A percentile compares a stretch with the other conserved stretches of the same genome.
Evolutionary conservation across 2,888 invertebrate genomes (phyloP).

Genomic region (Nipponacmea schrenckii): DNA sequence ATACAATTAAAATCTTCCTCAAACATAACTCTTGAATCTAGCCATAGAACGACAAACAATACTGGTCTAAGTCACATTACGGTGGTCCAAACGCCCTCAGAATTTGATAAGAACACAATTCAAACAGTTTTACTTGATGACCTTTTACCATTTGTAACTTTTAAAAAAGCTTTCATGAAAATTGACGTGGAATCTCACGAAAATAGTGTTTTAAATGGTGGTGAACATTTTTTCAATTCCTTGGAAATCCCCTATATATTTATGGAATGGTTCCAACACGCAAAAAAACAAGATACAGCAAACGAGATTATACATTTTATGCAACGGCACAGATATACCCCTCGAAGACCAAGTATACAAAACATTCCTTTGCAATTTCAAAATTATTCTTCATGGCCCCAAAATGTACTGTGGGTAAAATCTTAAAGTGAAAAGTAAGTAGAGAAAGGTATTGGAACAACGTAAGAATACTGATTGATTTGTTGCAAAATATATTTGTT

Average conservation of each 20-base stretch:
- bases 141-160: neutral
- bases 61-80: neutral
- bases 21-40: no score
- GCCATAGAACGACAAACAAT: no score
- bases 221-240: neutral
- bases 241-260: neutral
- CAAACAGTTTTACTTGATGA: neutral
- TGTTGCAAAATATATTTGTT: no score
- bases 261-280: conserved; percentile 2
- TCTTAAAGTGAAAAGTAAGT: neutral
- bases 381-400: neutral
- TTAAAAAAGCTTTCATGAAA: conserved; percentile 2
- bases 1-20: no score
- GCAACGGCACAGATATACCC: neutral
- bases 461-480: no score
- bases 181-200: conserved; percentile 1
- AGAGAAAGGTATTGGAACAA: no score
- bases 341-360: neutral
- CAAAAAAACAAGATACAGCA: neutral
- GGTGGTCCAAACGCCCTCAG: neutral
- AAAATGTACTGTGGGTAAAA: neutral
- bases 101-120: neutral
- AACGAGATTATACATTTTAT: neutral
- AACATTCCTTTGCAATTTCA: neutral
- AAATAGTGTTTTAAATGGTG: neutral